Conservation (phyloP, 1,140 invertebrate genomes). For the Drosophila persimilis region DNA sequence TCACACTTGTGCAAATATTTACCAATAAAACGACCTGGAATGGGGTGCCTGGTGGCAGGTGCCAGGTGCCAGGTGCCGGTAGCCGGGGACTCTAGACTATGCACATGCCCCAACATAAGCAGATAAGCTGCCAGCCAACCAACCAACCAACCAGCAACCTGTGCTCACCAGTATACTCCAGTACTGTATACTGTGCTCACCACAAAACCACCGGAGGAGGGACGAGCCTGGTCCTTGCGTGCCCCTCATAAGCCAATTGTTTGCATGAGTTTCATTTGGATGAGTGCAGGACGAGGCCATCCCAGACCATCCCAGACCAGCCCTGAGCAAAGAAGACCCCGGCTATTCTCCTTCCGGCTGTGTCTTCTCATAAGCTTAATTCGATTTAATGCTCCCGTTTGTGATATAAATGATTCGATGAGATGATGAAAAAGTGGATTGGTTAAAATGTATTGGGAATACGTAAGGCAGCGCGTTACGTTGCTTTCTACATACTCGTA, state of each 20-base stretch:
- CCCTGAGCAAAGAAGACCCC: not conserved
- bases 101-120: conserved; percentile 73
- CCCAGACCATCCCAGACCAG: not conserved
- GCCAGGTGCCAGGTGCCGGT: not conserved
- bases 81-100: conserved; percentile 20
- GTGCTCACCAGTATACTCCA: conserved; percentile 1
- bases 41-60: conserved; percentile 22
- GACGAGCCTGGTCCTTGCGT: conserved; percentile 43
- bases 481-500: too few relatives aligned
- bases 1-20: conserved; percentile 83
- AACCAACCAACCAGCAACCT: conserved; percentile 21
- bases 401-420: conserved; percentile 82
- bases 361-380: conserved; percentile 79
- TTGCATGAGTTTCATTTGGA: conserved; percentile 79
- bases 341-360: conserved; percentile 51
- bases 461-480: conserved; percentile 22
- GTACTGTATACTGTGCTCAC: conserved; percentile 19
- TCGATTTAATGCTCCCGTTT: conserved; percentile 82
- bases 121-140: conserved; percentile 65
- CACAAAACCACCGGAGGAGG: conserved; percentile 9
- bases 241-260: conserved; percentile 79
- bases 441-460: conserved; percentile 81
- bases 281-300: conserved; percentile 60
- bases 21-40: conserved; percentile 68
- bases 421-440: conserved; percentile 82